Conservation (phyloP, 2,888 invertebrate genomes). For the Acleris holmiana region DNA sequence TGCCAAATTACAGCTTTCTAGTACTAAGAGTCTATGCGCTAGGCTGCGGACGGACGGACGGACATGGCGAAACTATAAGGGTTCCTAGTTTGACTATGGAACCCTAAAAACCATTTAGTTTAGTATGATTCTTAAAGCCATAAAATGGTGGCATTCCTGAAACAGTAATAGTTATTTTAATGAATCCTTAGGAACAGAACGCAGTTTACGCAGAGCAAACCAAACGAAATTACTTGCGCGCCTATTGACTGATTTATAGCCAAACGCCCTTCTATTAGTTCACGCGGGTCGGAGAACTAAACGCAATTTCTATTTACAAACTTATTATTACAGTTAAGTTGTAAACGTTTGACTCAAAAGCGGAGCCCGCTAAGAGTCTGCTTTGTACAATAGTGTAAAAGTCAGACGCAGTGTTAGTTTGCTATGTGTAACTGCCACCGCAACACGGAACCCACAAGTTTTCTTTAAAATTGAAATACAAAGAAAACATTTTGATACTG, state of each 20-base stretch:
- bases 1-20: no score
- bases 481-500: not conserved
- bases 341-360: not conserved
- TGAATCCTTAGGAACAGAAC: slow-evolving; percentile 18
- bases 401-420: not conserved
- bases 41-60: no score
- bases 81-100: no score
- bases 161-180: slow-evolving; percentile 13
- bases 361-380: not conserved
- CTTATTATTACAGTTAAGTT: slow-evolving; percentile 1
- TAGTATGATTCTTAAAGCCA: not conserved
- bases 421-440: not conserved
- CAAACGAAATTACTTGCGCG: slow-evolving; percentile 30
- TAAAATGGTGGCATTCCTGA: not conserved
- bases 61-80: no score
- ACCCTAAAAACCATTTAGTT: no score
- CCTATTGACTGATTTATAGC: slow-evolving; percentile 60
- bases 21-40: no score
- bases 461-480: slow-evolving; percentile 1
- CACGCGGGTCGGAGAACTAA: slow-evolving; percentile 47
- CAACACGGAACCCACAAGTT: not conserved
- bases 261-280: slow-evolving; percentile 50
- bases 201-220: slow-evolving; percentile 28
- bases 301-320: slow-evolving; percentile 42
- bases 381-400: not conserved